Evolutionary conservation across 2,113 vertebrate genomes (phyloP).

Genomic region (Lampris megalopsis): DNA sequence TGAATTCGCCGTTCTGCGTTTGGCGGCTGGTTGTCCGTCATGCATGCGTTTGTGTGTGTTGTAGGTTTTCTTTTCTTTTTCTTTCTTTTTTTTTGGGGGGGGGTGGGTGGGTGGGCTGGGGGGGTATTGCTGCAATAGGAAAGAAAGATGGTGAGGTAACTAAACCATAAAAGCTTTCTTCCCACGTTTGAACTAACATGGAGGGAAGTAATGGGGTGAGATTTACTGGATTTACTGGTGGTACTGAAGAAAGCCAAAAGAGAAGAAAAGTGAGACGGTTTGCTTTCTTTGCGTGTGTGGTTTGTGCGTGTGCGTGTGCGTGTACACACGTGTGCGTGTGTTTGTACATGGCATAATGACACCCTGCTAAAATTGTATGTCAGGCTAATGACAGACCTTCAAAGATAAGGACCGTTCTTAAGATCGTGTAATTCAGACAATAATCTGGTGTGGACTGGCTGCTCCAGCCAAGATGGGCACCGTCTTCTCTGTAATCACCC

Average conservation of each 20-base stretch:
- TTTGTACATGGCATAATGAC: conserved; percentile 62
- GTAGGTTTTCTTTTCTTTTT: neutral
- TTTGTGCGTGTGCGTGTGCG: conserved; percentile 10
- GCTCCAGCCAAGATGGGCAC: conserved; percentile 44
- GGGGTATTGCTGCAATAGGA: too few species aligned
- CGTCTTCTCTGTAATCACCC: conserved; percentile 66
- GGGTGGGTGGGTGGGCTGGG: too few species aligned
- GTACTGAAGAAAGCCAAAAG: neutral
- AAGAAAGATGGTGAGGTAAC: too few species aligned
- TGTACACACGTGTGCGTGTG: conserved; percentile 42
- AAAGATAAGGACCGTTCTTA: conserved; percentile 70
- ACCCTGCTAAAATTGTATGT: conserved; percentile 42
- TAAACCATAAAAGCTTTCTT: neutral
- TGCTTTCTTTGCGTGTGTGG: conserved; percentile 10
- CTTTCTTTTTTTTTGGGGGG: too few species aligned
- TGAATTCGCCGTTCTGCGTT: conserved; percentile 14
- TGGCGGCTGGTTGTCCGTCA: neutral
- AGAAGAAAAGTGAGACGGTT: neutral
- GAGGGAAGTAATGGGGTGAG: neutral
- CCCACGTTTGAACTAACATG: neutral
- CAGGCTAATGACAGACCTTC: conserved; percentile 67
- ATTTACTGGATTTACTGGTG: neutral
- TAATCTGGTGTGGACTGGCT: conserved; percentile 59
- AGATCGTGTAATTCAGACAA: conserved; percentile 68
- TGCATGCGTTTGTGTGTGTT: neutral